Conservation (phyloP, 2,888 invertebrate species). For the Cheilosia urbana region DNA sequence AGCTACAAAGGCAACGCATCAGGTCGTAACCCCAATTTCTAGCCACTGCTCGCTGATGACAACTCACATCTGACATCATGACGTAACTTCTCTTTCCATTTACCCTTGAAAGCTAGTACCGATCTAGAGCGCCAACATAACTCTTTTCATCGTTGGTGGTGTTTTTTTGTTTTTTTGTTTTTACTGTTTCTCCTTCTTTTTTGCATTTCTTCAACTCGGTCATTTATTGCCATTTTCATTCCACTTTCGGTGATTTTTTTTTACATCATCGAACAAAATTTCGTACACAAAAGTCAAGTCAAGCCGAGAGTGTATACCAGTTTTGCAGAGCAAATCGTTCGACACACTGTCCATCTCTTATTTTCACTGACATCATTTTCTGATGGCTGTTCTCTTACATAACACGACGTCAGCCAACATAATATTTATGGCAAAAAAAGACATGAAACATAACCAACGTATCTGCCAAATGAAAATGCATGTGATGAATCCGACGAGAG, state of each 20-base stretch:
- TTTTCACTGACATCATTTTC: constrained; percentile 72
- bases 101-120: constrained; percentile 75
- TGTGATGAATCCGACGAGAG: constrained; percentile 14
- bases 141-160: constrained; percentile 43
- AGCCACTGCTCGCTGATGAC: constrained; percentile 20
- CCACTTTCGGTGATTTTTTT: constrained; percentile 48
- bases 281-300: constrained; percentile 29
- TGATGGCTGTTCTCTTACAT: constrained; percentile 55
- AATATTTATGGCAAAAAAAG: constrained; percentile 42
- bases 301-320: constrained; percentile 44
- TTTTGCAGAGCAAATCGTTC: constrained; percentile 47
- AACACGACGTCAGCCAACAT: constrained; percentile 61
- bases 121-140: constrained; percentile 70
- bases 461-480: constrained; percentile 47
- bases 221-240: constrained; percentile 57
- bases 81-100: constrained; percentile 59
- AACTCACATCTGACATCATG: constrained; percentile 56
- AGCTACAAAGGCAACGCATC: constrained; percentile 6
- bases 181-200: constrained; percentile 18
- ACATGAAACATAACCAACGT: constrained; percentile 44
- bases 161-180: constrained; percentile 11
- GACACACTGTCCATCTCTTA: constrained; percentile 63
- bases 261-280: constrained; percentile 61
- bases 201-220: constrained; percentile 65
- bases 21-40: constrained; percentile 63